Conservation (phyloP, 2,113 vertebrate species). For the Nesospiza acunhae region DNA sequence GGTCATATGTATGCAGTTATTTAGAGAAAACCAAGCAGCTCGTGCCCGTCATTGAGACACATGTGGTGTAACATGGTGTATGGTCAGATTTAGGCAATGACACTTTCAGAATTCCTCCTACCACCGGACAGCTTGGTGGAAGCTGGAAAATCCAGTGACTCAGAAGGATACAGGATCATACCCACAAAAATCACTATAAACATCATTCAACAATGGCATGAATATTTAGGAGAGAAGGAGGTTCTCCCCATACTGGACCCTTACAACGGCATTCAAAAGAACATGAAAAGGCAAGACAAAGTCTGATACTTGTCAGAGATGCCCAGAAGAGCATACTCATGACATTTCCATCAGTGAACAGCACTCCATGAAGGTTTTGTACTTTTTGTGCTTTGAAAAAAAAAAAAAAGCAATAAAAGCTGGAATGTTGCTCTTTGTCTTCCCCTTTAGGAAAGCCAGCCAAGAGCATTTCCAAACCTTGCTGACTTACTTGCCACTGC, state of each 20-base stretch:
- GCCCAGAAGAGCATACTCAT: neutral
- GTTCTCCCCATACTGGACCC: neutral
- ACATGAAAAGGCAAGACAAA: neutral
- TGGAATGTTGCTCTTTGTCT: neutral
- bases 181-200: neutral
- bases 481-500: neutral
- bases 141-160: neutral
- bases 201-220: neutral
- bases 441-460: neutral
- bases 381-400: neutral
- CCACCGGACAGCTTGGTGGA: neutral
- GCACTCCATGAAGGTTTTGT: neutral
- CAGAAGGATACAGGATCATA: neutral
- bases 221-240: neutral
- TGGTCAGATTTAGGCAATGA: neutral
- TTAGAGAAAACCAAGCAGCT: neutral
- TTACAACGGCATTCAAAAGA: neutral
- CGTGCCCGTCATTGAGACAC: neutral
- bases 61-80: neutral
- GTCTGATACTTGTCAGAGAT: neutral
- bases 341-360: neutral
- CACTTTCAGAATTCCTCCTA: neutral
- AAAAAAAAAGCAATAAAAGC: neutral
- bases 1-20: neutral
- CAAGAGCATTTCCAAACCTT: neutral